These are phyloP conservation scores for Tetramorium parvispinum DNA, from an alignment of 1,140 invertebrate genomes.

Conservation along the genomic window DNA sequence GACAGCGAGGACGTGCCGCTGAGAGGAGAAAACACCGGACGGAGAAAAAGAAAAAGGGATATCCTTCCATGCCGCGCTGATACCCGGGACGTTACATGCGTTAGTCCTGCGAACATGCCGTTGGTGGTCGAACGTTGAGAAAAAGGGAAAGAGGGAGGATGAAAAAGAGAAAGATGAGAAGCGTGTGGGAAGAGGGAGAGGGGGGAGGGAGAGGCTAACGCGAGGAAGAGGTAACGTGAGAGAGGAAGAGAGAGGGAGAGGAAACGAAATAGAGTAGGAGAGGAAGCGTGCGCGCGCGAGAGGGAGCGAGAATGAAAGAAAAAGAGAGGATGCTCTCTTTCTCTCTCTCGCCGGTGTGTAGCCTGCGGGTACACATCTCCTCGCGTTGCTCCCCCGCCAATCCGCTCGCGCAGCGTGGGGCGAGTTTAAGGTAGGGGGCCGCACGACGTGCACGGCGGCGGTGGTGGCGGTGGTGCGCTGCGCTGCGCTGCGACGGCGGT, in stretches of 20 bases:
- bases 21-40: background rate
- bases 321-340: slow-evolving; percentile 67
- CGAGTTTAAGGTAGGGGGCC: slow-evolving; percentile 79
- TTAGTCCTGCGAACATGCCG: slow-evolving; percentile 42
- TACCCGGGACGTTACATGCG: slow-evolving; percentile 23
- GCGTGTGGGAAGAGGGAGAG: background rate
- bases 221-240: slow-evolving; percentile 23
- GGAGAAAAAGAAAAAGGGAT: background rate
- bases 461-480: slow-evolving; percentile 70
- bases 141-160: slow-evolving; percentile 39
- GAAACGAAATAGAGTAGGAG: slow-evolving; percentile 69
- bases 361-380: slow-evolving; percentile 74
- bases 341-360: slow-evolving; percentile 43
- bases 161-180: slow-evolving; percentile 50
- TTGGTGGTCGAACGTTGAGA: slow-evolving; percentile 58
- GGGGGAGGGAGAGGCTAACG: slow-evolving; percentile 2
- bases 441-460: slow-evolving; percentile 68
- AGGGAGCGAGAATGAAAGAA: slow-evolving; percentile 36
- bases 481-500: slow-evolving; percentile 60
- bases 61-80: slow-evolving; percentile 16
- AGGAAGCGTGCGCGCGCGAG: slow-evolving; percentile 59
- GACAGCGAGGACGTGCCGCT: background rate
- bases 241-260: slow-evolving; percentile 34
- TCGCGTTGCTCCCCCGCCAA: slow-evolving; percentile 82
- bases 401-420: slow-evolving; percentile 79